A percentile compares a stretch with the other conserved stretches of the same genome.
Evolutionary conservation across 2,797 vertebrate genomes (phyloP).

Genomic region (Parotocinclus haroldoi): DNA sequence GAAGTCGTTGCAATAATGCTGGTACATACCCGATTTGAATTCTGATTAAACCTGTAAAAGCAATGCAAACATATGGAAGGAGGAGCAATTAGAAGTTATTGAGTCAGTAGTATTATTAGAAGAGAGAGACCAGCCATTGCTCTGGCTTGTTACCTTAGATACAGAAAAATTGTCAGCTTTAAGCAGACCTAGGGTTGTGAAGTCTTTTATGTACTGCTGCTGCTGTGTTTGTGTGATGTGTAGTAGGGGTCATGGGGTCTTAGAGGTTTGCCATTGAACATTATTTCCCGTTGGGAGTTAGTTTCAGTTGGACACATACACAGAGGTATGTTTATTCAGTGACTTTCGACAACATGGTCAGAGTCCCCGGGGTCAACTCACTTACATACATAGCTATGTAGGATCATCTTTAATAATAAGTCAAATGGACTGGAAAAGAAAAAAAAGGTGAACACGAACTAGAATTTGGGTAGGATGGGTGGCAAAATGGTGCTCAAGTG

Average conservation of each 20-base stretch:
- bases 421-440: background rate
- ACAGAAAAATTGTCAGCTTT: background rate
- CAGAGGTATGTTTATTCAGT: slow-evolving; percentile 6
- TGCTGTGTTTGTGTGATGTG: background rate
- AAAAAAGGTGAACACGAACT: no score
- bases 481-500: no score
- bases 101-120: slow-evolving; percentile 19
- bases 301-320: slow-evolving; percentile 3
- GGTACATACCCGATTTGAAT: slow-evolving; percentile 17
- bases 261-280: slow-evolving; percentile 32
- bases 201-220: slow-evolving; percentile 25
- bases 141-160: slow-evolving; percentile 2
- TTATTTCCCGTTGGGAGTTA: background rate
- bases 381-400: no score
- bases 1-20: slow-evolving; percentile 29
- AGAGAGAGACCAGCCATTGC: slow-evolving; percentile 10
- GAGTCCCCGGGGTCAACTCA: background rate
- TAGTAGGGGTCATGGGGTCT: slow-evolving; percentile 14
- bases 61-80: slow-evolving; percentile 22
- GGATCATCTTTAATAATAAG: no score
- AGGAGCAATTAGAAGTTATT: slow-evolving; percentile 28
- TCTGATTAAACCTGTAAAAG: slow-evolving; percentile 33
- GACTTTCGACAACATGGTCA: slow-evolving; percentile 8
- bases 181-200: slow-evolving; percentile 11
- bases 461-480: no score